These are phyloP conservation scores for Rhinopomastus cyanomelas DNA, from an alignment of 2,113 vertebrate species.

Conservation along the genomic window DNA sequence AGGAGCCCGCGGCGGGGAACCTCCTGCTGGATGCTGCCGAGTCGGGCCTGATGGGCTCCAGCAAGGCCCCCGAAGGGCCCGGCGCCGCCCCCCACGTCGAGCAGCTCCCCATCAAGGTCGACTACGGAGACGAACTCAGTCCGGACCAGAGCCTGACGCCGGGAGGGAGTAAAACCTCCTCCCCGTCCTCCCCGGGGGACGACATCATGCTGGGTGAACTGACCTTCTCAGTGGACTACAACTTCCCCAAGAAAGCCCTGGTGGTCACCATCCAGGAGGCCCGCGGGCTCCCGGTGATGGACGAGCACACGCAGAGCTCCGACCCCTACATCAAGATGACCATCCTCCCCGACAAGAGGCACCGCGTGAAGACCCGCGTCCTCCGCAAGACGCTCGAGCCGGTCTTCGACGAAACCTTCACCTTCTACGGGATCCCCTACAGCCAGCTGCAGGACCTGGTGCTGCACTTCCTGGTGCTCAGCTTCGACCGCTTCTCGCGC, in stretches of 20 bases:
- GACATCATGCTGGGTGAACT: conserved; percentile 82
- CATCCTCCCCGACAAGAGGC: conserved; percentile 94
- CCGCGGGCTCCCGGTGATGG: conserved; percentile 87
- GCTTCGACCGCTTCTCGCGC: conserved; percentile 94
- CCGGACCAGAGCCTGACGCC: conserved; percentile 85
- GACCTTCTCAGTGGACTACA: conserved; percentile 94
- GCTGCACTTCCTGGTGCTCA: conserved; percentile 94
- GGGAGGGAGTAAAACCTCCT: conserved; percentile 80
- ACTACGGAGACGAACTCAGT: conserved; percentile 83
- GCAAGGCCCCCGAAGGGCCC: conserved; percentile 27
- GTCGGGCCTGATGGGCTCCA: conserved; percentile 71
- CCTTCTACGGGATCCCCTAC: conserved; percentile 93
- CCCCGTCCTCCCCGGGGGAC: conserved; percentile 84
- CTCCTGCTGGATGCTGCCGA: conserved; percentile 80
- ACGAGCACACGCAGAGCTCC: conserved; percentile 86
- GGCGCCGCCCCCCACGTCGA: conserved; percentile 54
- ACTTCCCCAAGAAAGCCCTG: conserved; percentile 96
- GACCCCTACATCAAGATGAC: conserved; percentile 99
- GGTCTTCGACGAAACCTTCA: conserved; percentile 95
- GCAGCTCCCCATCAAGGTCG: conserved; percentile 81
- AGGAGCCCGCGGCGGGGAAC: conserved; percentile 64
- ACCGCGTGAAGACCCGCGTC: conserved; percentile 94
- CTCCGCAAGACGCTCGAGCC: conserved; percentile 93
- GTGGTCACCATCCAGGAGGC: conserved; percentile 96
- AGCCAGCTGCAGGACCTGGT: conserved; percentile 92